Conservation (phyloP, 2,113 vertebrate genomes). For the Mesitornis unicolor region DNA sequence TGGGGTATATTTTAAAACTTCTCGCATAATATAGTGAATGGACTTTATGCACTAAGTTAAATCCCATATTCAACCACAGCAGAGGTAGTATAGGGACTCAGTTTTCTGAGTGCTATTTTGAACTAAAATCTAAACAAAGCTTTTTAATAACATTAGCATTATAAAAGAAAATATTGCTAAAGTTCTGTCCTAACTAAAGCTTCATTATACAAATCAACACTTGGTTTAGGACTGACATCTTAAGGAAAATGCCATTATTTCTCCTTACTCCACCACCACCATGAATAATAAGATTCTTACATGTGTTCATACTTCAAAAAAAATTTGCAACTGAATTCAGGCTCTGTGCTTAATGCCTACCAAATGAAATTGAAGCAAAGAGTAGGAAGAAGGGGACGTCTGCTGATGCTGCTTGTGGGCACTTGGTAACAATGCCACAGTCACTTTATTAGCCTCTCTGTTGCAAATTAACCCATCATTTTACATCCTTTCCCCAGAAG, state of each 20-base stretch:
- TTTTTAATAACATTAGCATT: background rate
- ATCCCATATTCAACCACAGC: background rate
- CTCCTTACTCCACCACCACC: background rate
- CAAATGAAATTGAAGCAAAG: background rate
- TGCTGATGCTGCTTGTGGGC: background rate
- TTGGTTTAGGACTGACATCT: background rate
- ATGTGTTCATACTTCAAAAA: rapidly evolving
- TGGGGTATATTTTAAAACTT: background rate
- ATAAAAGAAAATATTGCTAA: background rate
- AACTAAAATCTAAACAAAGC: background rate
- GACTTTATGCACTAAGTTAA: background rate
- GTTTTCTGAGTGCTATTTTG: background rate
- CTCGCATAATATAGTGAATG: background rate
- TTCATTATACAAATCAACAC: background rate
- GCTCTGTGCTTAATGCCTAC: background rate
- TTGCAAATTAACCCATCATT: background rate
- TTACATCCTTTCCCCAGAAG: background rate
- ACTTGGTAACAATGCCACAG: rapidly evolving
- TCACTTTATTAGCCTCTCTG: background rate
- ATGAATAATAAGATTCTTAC: background rate
- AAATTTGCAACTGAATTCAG: background rate
- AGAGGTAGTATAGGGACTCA: background rate
- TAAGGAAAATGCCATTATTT: background rate
- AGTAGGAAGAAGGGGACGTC: rapidly evolving
- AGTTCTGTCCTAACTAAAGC: background rate